These are phyloP conservation scores for Laupala kohalensis DNA, from an alignment of 1,140 invertebrate genomes.

Conservation along the genomic window DNA sequence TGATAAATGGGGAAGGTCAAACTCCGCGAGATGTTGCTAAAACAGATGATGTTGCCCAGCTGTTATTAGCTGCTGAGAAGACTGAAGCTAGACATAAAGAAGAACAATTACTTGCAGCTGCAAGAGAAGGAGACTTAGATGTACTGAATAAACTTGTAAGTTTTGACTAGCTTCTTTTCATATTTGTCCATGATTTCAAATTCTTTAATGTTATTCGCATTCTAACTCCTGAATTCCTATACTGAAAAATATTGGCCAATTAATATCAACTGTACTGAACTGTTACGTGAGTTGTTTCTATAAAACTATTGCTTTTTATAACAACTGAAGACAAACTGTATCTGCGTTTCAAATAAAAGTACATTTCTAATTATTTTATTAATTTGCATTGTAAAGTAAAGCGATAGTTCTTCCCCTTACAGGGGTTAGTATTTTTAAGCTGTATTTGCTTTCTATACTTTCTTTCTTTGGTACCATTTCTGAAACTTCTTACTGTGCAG, in stretches of 20 bases:
- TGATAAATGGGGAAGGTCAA: conserved; percentile 40
- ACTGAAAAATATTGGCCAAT: too few species aligned
- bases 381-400: too few species aligned
- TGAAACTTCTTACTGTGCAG: too few species aligned
- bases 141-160: conserved; percentile 40
- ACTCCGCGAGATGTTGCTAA: conserved; percentile 40
- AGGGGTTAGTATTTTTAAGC: too few species aligned
- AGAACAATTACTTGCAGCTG: conserved; percentile 40
- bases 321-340: not conserved
- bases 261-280: too few species aligned
- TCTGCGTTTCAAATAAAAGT: too few species aligned
- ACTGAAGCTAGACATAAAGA: conserved; percentile 38
- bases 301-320: not conserved
- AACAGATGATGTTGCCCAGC: conserved; percentile 36
- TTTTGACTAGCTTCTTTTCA: not conserved
- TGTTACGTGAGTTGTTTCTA: too few species aligned
- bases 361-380: too few species aligned
- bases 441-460: too few species aligned
- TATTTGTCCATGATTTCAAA: not conserved
- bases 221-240: too few species aligned
- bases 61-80: conserved; percentile 44
- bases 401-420: too few species aligned
- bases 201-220: not conserved
- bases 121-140: conserved; percentile 39
- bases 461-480: too few species aligned